Base-by-base conservation (phyloP, 2,113 vertebrate species). In the Forbesichthys papilliferus region DNA sequence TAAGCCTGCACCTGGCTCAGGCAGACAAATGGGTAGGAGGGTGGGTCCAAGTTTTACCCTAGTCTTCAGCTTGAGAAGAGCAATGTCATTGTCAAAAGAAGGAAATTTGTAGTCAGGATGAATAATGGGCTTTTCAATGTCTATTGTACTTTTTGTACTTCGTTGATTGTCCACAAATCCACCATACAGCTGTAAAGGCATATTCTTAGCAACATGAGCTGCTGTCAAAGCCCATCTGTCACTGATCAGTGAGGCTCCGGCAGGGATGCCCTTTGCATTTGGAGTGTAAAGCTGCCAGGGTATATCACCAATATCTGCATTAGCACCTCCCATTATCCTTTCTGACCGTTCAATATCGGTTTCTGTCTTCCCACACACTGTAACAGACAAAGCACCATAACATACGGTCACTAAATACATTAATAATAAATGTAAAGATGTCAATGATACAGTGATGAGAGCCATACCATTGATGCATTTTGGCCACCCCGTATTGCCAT, bases 141-240 rank as follows among this genome's bases (percentile, higher is more conserved):
- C 58, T 65, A 94, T 62, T 10, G 55, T n/a, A 0, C 1, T 4
- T 3, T 0, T 7, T 53, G 51, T 11, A 54, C 53, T 54, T 54
- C 51, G 12, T 16, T 1, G 13, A 0, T 34, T 48, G 80, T 3
- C 42, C 27, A 77, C 0, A 86, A 90, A 73, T 88, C 94, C 75
- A 7, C 68, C 73, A 0, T 3, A 80, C 34, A 84, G 0, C 0
- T 0, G 0, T 4, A 74, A 0, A n/a, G n/a, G 77, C 47, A 10
- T 64, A 72, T 0, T 87, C 60, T 27, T 42, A 42, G 98, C 81
- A 9, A 94, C 93, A 52, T 97, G 95, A 48, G 96, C 97, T 0
- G 96, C 95, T 0, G 97, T 98, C 58, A 99, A 81, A 59, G 97
- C 94, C 96, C 97, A 99, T 11, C 84, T 93, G 65, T 98, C 95